Percentiles rank a stretch among this genome's conserved stretches.
phyloP scores from a whole-genome alignment of 2,797 vertebrate genomes.

The Garrulus glandarius region DNA sequence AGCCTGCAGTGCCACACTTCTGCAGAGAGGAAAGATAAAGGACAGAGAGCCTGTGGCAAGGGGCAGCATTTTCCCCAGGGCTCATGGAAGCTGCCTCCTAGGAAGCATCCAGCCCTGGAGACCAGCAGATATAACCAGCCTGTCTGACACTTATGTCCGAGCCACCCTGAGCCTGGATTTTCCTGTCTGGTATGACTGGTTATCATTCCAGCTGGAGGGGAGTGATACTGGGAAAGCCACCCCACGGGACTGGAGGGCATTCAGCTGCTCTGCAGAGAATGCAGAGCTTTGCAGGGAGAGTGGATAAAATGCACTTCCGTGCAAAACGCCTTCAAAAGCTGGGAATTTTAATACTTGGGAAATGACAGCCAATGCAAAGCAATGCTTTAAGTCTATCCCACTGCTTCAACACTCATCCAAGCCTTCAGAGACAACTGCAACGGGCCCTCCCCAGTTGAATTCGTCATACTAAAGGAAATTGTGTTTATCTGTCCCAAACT shows the following conservation, averaged over 20 bases:
- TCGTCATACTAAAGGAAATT: neutral
- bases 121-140: neutral
- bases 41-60: neutral
- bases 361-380: neutral
- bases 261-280: neutral
- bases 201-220: neutral
- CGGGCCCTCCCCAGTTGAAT: accelerated
- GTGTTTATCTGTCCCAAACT: neutral
- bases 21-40: neutral
- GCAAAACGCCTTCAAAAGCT: neutral
- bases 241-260: neutral
- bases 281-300: accelerated
- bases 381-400: neutral
- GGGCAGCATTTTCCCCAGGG: neutral
- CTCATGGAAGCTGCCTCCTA: neutral
- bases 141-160: neutral
- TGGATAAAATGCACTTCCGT: neutral
- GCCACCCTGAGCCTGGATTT: neutral
- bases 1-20: neutral
- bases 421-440: neutral
- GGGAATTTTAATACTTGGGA: neutral
- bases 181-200: neutral
- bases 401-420: neutral
- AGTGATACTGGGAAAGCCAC: neutral
- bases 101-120: neutral